Conservation (phyloP, 2,797 vertebrate genomes). For the Liparis tanakae region DNA sequence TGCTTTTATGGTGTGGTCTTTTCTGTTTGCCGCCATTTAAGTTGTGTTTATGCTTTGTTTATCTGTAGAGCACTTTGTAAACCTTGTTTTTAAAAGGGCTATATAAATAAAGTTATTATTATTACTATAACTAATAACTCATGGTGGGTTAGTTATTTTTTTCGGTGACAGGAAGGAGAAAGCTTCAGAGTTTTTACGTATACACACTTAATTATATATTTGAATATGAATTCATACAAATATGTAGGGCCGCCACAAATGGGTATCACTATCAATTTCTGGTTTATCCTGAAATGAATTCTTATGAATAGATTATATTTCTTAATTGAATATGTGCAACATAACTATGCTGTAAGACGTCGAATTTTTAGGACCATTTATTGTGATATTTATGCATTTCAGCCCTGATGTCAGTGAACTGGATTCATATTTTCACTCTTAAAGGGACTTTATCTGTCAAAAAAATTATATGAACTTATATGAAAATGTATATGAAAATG, state of each 20-base stretch:
- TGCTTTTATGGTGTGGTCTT: no score
- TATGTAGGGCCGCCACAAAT: not conserved
- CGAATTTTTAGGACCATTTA: not conserved
- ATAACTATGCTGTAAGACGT: not conserved
- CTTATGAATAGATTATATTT: not conserved
- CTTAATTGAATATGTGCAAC: not conserved
- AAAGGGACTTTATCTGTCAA: no score
- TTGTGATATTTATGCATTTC: not conserved
- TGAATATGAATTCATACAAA: not conserved
- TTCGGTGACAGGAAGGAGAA: no score
- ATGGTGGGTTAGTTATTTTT: not conserved
- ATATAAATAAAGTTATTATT: no score
- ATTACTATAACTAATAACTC: not conserved
- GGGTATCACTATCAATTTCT: not conserved
- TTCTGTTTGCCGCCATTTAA: no score
- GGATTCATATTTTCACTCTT: not conserved
- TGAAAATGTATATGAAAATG: no score
- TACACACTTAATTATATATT: not conserved
- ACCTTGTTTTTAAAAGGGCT: no score
- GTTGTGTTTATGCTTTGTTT: no score
- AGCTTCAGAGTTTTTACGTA: no score
- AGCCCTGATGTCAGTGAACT: not conserved
- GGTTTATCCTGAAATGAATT: not conserved
- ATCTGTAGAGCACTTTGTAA: no score
- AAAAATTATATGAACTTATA: no score